Evolutionary conservation across 1,140 invertebrate species (phyloP).

Genomic region (Camponotus pennsylvanicus): DNA sequence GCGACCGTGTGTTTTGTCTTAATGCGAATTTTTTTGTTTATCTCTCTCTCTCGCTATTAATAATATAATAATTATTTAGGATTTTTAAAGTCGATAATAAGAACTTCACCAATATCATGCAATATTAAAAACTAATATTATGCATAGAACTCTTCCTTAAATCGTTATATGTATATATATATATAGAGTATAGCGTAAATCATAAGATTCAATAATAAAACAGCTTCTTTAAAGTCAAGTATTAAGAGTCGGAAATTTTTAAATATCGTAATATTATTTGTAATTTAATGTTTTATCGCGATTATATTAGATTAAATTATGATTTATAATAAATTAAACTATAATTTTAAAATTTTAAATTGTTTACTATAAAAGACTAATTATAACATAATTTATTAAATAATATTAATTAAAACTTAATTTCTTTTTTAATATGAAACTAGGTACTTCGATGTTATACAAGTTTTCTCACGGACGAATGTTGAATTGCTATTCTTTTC

Average conservation of each 20-base stretch:
- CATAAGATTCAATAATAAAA: neutral
- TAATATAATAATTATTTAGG: slow-evolving; percentile 61
- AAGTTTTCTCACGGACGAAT: neutral
- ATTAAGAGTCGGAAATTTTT: neutral
- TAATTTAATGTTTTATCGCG: neutral
- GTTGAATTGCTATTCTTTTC: neutral
- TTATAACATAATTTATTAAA: too few species aligned
- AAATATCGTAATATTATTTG: neutral
- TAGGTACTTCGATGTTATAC: neutral
- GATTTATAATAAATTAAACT: neutral
- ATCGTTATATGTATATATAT: neutral
- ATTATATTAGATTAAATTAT: neutral
- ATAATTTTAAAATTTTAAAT: neutral
- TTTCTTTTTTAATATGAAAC: slow-evolving; percentile 9
- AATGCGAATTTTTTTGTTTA: slow-evolving; percentile 45
- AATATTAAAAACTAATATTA: slow-evolving; percentile 25
- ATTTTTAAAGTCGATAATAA: slow-evolving; percentile 51
- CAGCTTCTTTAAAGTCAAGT: neutral
- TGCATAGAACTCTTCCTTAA: neutral
- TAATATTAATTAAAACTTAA: too few species aligned
- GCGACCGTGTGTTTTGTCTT: neutral
- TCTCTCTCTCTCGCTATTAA: slow-evolving; percentile 46
- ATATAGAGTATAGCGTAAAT: neutral
- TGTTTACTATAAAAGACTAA: neutral
- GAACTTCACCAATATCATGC: slow-evolving; percentile 40